Evolutionary conservation across 1,140 invertebrate genomes (phyloP).

Genomic region (Nasonia giraulti): DNA sequence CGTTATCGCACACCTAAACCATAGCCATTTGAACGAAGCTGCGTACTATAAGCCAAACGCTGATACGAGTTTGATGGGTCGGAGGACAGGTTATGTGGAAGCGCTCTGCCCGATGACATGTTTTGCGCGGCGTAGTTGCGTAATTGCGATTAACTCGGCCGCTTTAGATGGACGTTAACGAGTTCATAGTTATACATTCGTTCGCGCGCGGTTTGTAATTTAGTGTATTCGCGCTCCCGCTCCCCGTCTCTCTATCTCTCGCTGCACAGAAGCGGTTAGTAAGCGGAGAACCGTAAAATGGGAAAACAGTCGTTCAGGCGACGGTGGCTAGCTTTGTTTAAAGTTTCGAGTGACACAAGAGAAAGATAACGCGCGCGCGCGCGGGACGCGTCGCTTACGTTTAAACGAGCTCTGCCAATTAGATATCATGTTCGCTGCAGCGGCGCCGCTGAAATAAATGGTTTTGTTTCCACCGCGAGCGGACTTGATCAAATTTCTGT

Average conservation of each 20-base stretch:
- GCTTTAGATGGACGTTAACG: constrained; percentile 11
- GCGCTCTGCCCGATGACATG: neutral
- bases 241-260: neutral
- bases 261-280: neutral
- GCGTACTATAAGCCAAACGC: neutral
- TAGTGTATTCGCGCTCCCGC: neutral
- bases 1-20: no score
- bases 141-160: constrained; percentile 30
- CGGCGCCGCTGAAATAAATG: constrained; percentile 5
- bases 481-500: constrained; percentile 27
- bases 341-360: constrained; percentile 40
- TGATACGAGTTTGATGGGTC: constrained; percentile 12
- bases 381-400: neutral
- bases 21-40: neutral
- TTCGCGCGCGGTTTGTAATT: constrained; percentile 38
- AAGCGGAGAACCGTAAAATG: constrained; percentile 42
- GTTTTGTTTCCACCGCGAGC: constrained; percentile 11
- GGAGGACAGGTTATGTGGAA: neutral
- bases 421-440: constrained; percentile 26
- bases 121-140: neutral
- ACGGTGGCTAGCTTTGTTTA: constrained; percentile 35
- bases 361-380: neutral
- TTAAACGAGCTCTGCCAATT: constrained; percentile 32
- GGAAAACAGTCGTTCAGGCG: constrained; percentile 18
- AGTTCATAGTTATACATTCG: constrained; percentile 34